Conservation (phyloP, 1,140 invertebrate species). For the Musca domestica region DNA sequence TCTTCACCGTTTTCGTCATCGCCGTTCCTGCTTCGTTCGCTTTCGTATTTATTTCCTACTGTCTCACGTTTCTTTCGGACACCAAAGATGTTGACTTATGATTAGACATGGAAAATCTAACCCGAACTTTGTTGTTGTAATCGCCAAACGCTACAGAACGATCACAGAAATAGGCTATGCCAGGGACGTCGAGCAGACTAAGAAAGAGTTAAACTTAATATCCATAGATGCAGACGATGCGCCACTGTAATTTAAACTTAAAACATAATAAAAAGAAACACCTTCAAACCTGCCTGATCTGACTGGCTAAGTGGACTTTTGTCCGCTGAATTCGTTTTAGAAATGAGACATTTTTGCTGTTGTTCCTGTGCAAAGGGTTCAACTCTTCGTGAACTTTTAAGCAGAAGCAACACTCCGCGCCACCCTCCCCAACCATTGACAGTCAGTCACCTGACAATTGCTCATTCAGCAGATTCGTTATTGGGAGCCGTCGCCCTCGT, state of each 20-base stretch:
- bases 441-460: constrained; percentile 1
- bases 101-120: constrained; percentile 17
- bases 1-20: constrained; percentile 2
- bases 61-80: constrained; percentile 19
- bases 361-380: neutral
- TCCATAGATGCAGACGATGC: too few relatives aligned
- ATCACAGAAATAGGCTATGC: too few relatives aligned
- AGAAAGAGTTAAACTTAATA: too few relatives aligned
- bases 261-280: too few relatives aligned
- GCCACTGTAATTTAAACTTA: too few relatives aligned
- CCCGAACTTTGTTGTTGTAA: neutral
- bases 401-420: neutral
- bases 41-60: constrained; percentile 12
- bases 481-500: too few relatives aligned
- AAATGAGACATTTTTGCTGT: neutral
- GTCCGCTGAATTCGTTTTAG: too few relatives aligned
- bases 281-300: too few relatives aligned
- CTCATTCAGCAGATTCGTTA: neutral
- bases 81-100: constrained; percentile 12
- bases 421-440: neutral
- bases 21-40: neutral
- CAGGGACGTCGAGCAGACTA: too few relatives aligned
- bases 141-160: neutral
- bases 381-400: neutral
- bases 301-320: too few relatives aligned